phyloP scores from a whole-genome alignment of 2,113 vertebrate species.

The Anseranas semipalmata region DNA sequence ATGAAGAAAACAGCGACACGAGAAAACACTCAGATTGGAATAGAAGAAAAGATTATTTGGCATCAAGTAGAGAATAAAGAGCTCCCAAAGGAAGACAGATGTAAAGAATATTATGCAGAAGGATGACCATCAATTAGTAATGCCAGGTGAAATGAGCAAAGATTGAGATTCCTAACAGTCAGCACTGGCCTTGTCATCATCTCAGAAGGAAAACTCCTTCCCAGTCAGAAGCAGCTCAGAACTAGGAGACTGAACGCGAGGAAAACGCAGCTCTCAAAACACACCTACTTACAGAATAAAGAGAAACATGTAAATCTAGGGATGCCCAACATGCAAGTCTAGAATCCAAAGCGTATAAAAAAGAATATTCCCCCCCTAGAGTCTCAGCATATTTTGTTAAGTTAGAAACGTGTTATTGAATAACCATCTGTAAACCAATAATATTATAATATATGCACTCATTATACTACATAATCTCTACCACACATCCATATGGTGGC shows the following conservation, averaged over 20 bases:
- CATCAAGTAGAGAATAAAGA: neutral
- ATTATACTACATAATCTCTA: neutral
- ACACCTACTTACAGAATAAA: neutral
- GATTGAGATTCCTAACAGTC: neutral
- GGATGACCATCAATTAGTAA: neutral
- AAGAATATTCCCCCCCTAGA: neutral
- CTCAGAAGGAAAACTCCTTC: neutral
- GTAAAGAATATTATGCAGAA: neutral
- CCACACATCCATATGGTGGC: neutral
- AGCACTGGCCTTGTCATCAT: neutral
- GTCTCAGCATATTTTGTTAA: neutral
- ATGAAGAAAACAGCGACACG: neutral
- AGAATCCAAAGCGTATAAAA: neutral
- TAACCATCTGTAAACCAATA: neutral
- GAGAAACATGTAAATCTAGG: neutral
- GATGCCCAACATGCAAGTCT: neutral
- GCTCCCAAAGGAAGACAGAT: neutral
- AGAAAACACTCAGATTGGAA: neutral
- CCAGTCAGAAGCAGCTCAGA: neutral
- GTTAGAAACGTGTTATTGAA: neutral
- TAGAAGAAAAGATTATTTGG: neutral
- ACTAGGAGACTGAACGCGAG: neutral
- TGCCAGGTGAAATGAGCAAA: neutral
- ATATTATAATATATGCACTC: neutral
- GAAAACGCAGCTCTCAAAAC: slow-evolving; percentile 26